Evolutionary conservation across 2,888 invertebrate genomes (phyloP), one percentile per base, ranked within the genome.

Genomic region (Esperia sulphurella): DNA sequence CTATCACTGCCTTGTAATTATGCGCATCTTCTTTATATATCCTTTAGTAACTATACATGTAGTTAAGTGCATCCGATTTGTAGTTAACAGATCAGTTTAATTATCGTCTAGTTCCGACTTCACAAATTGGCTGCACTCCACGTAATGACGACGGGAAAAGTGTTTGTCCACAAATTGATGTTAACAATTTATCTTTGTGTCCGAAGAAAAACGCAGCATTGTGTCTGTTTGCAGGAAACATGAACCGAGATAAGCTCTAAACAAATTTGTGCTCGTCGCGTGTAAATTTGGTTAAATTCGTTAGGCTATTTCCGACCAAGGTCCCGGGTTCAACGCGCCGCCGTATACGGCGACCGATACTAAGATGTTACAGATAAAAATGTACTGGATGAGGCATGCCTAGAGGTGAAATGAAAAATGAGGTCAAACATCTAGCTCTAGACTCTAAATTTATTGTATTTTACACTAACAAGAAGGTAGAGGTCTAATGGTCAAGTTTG

Each of bases 221-320:
- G 46, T 46, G 42, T 35, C 21, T 45, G 51, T 53, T 50, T 43
- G 54, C 46, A 54, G 49, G 53, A 57, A 61, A 55, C 59, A 50
- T 62, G 57, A 55, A 61, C 57, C 52, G 53, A 70, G 80, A 82
- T 82, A 79, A 81, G 70, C 71, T 65, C 55, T 65, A 62, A 75
- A 79, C 75, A 79, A 74, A 80, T 75, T 75, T 78, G 71, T 65
- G 48, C 53, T 53, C 53, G 71, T 61, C 63, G 60, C 59, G 67
- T 69, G 77, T 79, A 78, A 81, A 77, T 81, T 82, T 78, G 74
- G 79, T 73, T 68, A 72, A 76, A 79, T 76, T 83, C 69, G 63
- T 77, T 69, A 68, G 67, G 61, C 77, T 83, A 83, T 83, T 83
- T 79, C 63, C 52, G 68, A 73, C 64, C 79, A 82, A 83, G 83